These are phyloP conservation scores for Pantala flavescens DNA, from an alignment of 1,140 invertebrate genomes.

Conservation along the genomic window DNA sequence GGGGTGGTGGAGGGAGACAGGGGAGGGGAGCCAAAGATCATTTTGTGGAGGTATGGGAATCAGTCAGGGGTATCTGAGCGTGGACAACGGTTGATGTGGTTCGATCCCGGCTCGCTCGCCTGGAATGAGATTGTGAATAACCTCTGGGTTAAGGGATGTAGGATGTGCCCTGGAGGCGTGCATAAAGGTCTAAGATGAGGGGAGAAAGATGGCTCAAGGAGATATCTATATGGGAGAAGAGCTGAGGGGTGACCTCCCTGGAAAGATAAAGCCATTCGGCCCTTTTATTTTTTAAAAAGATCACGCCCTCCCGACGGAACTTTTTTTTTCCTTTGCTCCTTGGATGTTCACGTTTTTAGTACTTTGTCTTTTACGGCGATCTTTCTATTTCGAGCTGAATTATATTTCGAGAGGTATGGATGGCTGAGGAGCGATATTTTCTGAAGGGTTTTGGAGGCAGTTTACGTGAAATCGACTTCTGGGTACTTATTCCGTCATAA, in stretches of 20 bases:
- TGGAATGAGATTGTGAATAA: slow-evolving; percentile 10
- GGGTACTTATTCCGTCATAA: no score
- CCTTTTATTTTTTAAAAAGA: neutral
- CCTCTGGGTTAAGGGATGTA: neutral
- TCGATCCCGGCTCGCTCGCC: neutral
- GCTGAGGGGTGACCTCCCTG: neutral
- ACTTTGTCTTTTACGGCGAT: neutral
- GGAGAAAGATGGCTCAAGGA: neutral
- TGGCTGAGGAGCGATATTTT: no score
- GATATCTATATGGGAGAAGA: neutral
- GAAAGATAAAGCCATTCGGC: neutral
- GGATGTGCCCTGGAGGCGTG: neutral
- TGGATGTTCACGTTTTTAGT: neutral
- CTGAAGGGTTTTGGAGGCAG: no score
- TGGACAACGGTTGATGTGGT: neutral
- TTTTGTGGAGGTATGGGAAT: neutral
- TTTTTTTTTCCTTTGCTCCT: neutral
- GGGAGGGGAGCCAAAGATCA: neutral
- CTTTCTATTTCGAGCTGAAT: no score
- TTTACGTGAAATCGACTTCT: no score
- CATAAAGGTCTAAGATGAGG: neutral
- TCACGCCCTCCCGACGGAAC: neutral
- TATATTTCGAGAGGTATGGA: no score
- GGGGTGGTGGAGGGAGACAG: neutral
- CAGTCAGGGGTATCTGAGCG: neutral